Conservation (phyloP, 1,140 invertebrate genomes). For the Uloborus diversus region DNA sequence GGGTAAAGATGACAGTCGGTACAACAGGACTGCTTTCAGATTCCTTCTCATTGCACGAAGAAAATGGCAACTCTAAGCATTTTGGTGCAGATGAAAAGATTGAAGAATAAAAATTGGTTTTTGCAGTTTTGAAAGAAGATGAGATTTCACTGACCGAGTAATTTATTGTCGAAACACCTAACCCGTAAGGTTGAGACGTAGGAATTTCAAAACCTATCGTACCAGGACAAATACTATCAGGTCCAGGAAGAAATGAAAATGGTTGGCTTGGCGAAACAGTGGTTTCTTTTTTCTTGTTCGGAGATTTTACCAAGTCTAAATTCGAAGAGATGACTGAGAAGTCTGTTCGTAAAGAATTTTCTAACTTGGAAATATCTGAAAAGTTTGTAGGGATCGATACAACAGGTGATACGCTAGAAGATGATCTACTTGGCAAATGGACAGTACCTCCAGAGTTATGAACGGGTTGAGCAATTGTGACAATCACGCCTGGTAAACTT, state of each 20-base stretch:
- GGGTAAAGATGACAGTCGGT: slow-evolving; percentile 53
- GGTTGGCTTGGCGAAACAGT: not conserved
- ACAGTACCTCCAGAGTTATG: slow-evolving; percentile 79
- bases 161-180: not conserved
- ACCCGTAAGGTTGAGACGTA: not conserved
- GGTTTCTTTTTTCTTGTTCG: not conserved
- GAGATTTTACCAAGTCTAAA: not conserved
- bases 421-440: slow-evolving; percentile 63
- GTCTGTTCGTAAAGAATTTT: not conserved
- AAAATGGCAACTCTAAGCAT: slow-evolving; percentile 1
- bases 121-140: not conserved
- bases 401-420: slow-evolving; percentile 8
- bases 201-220: no score
- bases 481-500: slow-evolving; percentile 61
- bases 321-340: not conserved
- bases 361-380: slow-evolving; percentile 4
- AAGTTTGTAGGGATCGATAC: not conserved
- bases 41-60: not conserved
- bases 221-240: not conserved
- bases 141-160: no score
- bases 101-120: slow-evolving; percentile 38
- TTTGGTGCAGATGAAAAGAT: slow-evolving; percentile 11
- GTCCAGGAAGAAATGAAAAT: slow-evolving; percentile 9
- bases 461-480: slow-evolving; percentile 75
- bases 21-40: not conserved